Percentiles rank a stretch among this genome's conserved stretches.
phyloP scores from a whole-genome alignment of 2,113 vertebrate genomes.

The Scolopax mira region DNA sequence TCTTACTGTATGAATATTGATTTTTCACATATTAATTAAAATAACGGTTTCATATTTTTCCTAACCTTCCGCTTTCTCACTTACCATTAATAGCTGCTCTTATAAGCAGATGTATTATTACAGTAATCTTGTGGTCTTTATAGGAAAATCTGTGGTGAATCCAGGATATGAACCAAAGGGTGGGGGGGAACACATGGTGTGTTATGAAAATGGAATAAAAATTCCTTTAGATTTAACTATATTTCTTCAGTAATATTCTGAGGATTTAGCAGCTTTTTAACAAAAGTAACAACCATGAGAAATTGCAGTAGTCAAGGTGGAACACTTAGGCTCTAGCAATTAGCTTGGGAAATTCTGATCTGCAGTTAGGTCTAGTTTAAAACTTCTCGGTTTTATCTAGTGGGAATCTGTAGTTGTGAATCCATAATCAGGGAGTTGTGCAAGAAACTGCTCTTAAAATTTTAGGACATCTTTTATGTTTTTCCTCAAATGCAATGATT shows the following conservation, averaged over 20 bases:
- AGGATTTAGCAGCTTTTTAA: not conserved
- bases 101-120: not conserved
- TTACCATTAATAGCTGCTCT: not conserved
- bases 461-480: not conserved
- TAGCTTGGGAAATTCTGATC: not conserved
- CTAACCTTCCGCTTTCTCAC: not conserved
- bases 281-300: not conserved
- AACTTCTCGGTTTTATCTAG: not conserved
- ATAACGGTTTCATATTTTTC: not conserved
- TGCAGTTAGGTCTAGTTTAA: not conserved
- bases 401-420: not conserved
- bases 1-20: not conserved
- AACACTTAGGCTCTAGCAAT: not conserved
- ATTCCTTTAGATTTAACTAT: not conserved
- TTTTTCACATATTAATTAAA: not conserved
- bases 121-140: not conserved
- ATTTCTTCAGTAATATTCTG: not conserved
- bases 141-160: not conserved
- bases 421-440: not conserved
- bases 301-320: not conserved
- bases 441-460: not conserved
- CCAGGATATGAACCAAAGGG: not conserved
- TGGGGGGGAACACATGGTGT: not conserved
- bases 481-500: not conserved
- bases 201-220: not conserved